Evolutionary conservation across 2,113 vertebrate species (phyloP), one percentile per base, ranked within the genome.

Genomic region (Diadophis punctatus): DNA sequence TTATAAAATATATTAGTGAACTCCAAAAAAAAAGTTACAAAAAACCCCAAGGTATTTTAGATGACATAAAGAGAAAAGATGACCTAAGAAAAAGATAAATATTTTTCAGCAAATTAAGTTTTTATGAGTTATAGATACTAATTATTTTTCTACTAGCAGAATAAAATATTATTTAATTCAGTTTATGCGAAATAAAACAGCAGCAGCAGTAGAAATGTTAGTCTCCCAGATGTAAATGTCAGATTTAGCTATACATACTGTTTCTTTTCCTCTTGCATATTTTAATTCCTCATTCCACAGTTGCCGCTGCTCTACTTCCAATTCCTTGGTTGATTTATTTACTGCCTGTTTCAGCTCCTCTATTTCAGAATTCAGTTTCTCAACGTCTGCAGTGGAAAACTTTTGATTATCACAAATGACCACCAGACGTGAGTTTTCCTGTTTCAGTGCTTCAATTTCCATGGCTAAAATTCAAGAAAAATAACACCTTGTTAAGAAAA

Each of bases 251-350:
- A 53, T 88, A 97, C 98, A 88, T 96, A 99, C 99, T 97, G 98
- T 97, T 86, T 99, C 99, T 95, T 98, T 99, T 92, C 96, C 97
- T 97, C 98, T 98, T 56, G 98, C 98, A 60, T 99, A 97, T 91
- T 98, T 98, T 16, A 99, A 96, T 95, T 99, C 99, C 93, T 99
- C 99, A 86, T 98, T 98, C 99, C 99, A 99, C 96, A 98, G 95
- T 58, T 98, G 98, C 93, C 98, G 98, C 87, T 99, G 97, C 34
- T 98, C 98, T 34, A 98, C 97, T 91, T 99, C 98, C 3, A 99
- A 95, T 92, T 98, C 98, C 92, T 98, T 98, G 87, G 91, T 98
- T 95, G 99, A 97, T 88, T 97, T 98, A 94, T 97, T 95, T 95
- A 99, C 98, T 34, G 98, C 98, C 96, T 99, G 98, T 53, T 98